Evolutionary conservation across 2,113 vertebrate genomes (phyloP), one percentile per base, ranked within the genome.

Genomic region (Siniperca knerii): DNA sequence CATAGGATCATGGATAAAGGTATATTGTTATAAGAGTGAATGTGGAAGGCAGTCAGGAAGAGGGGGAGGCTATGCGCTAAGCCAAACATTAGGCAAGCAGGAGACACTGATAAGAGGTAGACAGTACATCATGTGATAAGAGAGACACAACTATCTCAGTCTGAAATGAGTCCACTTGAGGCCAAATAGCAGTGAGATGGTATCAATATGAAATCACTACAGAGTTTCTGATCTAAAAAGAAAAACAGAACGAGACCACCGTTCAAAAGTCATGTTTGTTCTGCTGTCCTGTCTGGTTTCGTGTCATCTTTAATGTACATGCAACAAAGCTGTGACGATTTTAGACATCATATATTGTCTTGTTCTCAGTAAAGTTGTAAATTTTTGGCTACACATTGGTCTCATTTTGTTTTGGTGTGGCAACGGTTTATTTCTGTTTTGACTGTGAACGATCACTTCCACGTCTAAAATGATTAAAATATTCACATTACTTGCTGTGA

Each of bases 101-200:
- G 79, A 93, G 84, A 90, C 40, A 71, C 44, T 77, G 92, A 94
- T 90, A 90, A 92, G 92, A 87, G 60, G 35, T 69, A 89, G 91
- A 90, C 81, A 5, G 79, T 44, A 83, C 77, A 83, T 87, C 75
- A 82, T 64, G 77, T 83, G 89, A 89, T 92, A 83, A 91, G 83
- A 69, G 25, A 90, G 29, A 72, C 70, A 62, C 23, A 65, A 44
- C 23, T 81, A 84, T 74, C 58, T 62, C 35, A 20, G 61, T 42
- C 77, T 64, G 61, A 89, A 84, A 79, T 25, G 20, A 61, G n/a
- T 84, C 69, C 54, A 72, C 60, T 83, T 83, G 33, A 77, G 79
- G 69, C 67, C 82, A 88, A 86, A 89, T 40, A 75, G 55, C 75
- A 69, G 57, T 48, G 46, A 77, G 79, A 87, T 89, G 75, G 62